Evolutionary conservation across 2,888 invertebrate species (phyloP).

Genomic region (Automeris io): DNA sequence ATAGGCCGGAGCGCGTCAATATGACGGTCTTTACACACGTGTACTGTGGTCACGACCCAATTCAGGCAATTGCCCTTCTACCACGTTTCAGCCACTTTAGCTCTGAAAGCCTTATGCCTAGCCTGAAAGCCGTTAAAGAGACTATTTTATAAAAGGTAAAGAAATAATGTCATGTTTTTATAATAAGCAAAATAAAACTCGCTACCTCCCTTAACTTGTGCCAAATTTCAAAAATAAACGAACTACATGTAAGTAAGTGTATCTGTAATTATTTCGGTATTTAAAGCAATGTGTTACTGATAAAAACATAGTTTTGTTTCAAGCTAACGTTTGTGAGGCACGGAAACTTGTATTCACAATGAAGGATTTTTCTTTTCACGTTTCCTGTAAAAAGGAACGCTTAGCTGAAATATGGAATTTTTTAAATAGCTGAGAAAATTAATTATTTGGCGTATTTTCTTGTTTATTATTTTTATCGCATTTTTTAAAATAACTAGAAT

Average conservation of each 20-base stretch:
- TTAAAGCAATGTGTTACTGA: slow-evolving; percentile 52
- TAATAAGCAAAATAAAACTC: no score
- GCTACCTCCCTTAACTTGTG: neutral
- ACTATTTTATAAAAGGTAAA: no score
- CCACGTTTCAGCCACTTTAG: no score
- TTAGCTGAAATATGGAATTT: neutral
- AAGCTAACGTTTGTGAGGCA: slow-evolving; percentile 14
- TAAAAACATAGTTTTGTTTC: slow-evolving; percentile 22
- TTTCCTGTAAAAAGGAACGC: neutral
- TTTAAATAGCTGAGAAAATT: neutral
- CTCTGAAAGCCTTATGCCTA: no score
- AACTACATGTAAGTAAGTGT: slow-evolving; percentile 23
- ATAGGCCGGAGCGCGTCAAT: no score
- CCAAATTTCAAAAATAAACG: neutral
- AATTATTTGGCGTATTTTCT: neutral
- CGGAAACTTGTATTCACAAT: slow-evolving; percentile 6
- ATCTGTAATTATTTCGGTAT: slow-evolving; percentile 35
- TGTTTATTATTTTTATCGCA: neutral
- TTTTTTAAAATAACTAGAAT: neutral
- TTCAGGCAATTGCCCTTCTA: no score
- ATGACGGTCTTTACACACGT: no score
- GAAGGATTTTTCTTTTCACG: neutral
- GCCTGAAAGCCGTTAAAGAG: no score
- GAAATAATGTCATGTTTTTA: no score
- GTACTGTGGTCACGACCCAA: no score